These are phyloP conservation scores for Ammodytes marinus DNA, from an alignment of 2,113 vertebrate genomes.

Conservation along the genomic window DNA sequence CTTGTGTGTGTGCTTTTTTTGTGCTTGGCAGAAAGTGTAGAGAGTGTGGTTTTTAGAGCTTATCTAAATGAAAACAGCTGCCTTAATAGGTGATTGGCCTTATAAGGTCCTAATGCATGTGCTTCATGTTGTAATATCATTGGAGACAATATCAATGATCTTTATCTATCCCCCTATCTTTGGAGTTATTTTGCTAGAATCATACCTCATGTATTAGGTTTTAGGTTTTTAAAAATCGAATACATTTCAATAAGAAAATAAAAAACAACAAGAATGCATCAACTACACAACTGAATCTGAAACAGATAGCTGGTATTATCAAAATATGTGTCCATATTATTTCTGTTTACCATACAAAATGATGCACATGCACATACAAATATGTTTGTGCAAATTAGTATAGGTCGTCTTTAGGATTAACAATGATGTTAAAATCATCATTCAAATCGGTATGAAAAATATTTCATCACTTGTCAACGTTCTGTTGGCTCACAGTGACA, in stretches of 20 bases:
- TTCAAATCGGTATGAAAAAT: not conserved
- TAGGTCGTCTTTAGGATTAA: not conserved
- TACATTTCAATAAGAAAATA: too few relatives aligned
- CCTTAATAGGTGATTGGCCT: too few relatives aligned
- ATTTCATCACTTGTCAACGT: slow-evolving; percentile 9
- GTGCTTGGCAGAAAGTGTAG: too few relatives aligned
- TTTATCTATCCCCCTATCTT: not conserved
- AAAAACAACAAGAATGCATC: not conserved
- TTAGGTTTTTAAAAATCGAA: too few relatives aligned
- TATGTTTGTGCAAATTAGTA: not conserved
- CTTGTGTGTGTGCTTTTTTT: too few relatives aligned
- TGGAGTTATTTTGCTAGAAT: not conserved
- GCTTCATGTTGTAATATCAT: not conserved
- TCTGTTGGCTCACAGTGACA: slow-evolving; percentile 33
- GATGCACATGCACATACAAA: not conserved
- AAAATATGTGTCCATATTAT: not conserved
- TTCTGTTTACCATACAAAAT: not conserved
- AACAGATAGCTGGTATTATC: not conserved
- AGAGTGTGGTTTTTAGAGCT: too few relatives aligned
- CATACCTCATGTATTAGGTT: not conserved
- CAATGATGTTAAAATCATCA: slow-evolving; percentile 6
- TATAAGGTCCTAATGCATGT: not conserved
- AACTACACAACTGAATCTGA: not conserved
- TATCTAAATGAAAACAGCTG: too few relatives aligned
- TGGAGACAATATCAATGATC: not conserved